Evolutionary conservation across 1,140 invertebrate genomes (phyloP).

Genomic region (Drosophila littoralis): DNA sequence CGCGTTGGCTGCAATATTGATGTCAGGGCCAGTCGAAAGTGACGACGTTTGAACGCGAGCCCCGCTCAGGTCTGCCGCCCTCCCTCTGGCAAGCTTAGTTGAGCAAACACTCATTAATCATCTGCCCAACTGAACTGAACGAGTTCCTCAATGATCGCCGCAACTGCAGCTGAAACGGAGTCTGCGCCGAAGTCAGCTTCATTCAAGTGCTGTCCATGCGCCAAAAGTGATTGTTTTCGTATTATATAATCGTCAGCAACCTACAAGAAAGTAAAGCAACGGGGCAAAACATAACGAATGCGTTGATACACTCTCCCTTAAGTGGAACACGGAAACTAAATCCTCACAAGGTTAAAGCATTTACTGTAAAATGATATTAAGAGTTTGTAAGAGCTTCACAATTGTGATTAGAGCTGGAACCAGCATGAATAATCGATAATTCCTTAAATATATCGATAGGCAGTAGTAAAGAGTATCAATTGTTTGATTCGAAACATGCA

Average conservation of each 20-base stretch:
- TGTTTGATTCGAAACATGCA: too few relatives aligned
- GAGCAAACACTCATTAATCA: constrained; percentile 51
- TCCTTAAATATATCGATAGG: too few relatives aligned
- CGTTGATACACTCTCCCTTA: constrained; percentile 5
- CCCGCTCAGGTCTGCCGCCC: not conserved
- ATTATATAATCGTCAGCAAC: constrained; percentile 46
- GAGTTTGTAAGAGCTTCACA: too few relatives aligned
- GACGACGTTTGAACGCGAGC: not conserved
- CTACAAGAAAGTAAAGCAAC: constrained; percentile 40
- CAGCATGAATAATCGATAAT: too few relatives aligned
- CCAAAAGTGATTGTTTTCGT: constrained; percentile 58
- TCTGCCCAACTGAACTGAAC: constrained; percentile 32
- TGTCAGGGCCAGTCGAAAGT: constrained; percentile 52
- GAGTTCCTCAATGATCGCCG: constrained; percentile 28
- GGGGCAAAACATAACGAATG: constrained; percentile 3
- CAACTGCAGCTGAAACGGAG: constrained; percentile 28
- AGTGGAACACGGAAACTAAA: not conserved
- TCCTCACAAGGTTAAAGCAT: too few relatives aligned
- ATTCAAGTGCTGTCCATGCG: constrained; percentile 50
- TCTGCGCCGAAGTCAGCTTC: constrained; percentile 19
- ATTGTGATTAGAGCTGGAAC: too few relatives aligned
- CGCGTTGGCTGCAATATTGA: constrained; percentile 35
- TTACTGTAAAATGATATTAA: too few relatives aligned
- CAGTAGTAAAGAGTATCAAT: too few relatives aligned
- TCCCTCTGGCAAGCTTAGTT: not conserved